phyloP scores from a whole-genome alignment of 2,113 vertebrate species.

The Tenrec ecaudatus region DNA sequence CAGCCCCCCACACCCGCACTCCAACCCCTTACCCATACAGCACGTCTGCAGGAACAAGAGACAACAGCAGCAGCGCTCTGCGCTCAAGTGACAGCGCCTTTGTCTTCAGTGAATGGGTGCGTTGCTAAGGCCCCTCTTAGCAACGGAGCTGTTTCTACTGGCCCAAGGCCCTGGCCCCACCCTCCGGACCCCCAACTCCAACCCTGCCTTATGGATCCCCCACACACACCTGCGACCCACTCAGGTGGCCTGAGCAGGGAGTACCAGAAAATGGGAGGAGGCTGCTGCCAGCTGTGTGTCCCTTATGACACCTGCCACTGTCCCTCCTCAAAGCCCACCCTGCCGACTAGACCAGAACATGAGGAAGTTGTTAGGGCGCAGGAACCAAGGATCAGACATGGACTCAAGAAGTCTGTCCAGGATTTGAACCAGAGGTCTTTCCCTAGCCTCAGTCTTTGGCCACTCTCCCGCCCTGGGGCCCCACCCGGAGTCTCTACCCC shows the following conservation, averaged over 20 bases:
- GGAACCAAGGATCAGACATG: neutral
- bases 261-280: neutral
- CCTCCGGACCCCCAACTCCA: neutral
- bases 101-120: constrained; percentile 80
- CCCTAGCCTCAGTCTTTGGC: neutral
- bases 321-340: neutral
- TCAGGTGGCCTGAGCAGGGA: neutral
- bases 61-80: constrained; percentile 43
- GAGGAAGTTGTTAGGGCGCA: neutral
- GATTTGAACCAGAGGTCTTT: no score
- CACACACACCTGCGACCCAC: neutral
- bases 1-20: neutral
- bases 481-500: neutral
- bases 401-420: neutral
- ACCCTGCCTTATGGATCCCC: no score
- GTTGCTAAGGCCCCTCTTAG: constrained; percentile 80
- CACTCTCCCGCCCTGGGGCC: neutral
- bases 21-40: neutral
- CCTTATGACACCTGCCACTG: fast-evolving
- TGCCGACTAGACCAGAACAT: neutral
- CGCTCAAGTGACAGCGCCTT: constrained; percentile 76
- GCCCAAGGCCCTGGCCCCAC: constrained; percentile 29
- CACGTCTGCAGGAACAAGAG: constrained; percentile 27
- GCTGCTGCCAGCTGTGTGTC: neutral
- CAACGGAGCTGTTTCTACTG: constrained; percentile 68